Percentiles rank a stretch among this genome's conserved stretches.
Evolutionary conservation across 2,113 vertebrate genomes (phyloP).

Genomic region (Scomber colias): DNA sequence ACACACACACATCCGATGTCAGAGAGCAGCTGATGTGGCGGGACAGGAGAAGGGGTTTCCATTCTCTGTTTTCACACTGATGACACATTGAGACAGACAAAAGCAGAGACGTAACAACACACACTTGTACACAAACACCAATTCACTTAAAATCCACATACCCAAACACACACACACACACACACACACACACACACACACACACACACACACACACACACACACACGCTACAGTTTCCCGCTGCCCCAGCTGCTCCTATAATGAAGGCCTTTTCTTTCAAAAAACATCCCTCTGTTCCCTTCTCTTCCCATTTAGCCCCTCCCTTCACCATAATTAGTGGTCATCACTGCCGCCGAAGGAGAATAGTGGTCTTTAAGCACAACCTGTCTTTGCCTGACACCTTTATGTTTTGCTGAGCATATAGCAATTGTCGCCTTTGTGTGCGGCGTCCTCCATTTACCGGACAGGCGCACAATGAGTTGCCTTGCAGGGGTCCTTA

Average conservation of each 20-base stretch:
- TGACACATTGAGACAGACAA: conserved; percentile 63
- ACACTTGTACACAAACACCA: conserved; percentile 52
- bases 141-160: conserved; percentile 54
- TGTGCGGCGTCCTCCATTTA: conserved; percentile 78
- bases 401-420: conserved; percentile 80
- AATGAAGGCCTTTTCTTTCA: conserved; percentile 78
- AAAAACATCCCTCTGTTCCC: conserved; percentile 57
- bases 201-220: conserved; percentile 36
- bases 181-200: conserved; percentile 37
- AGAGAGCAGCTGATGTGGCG: conserved; percentile 49
- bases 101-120: conserved; percentile 38
- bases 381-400: conserved; percentile 82
- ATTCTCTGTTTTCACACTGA: conserved; percentile 69
- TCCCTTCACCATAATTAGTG: conserved; percentile 80
- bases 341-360: conserved; percentile 77
- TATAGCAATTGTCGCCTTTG: conserved; percentile 85
- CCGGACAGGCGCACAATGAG: conserved; percentile 82
- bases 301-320: conserved; percentile 57
- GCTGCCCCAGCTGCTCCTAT: conserved; percentile 77
- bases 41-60: conserved; percentile 64
- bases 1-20: conserved; percentile 30
- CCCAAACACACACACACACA: conserved; percentile 50
- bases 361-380: conserved; percentile 82
- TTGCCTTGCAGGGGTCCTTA: conserved; percentile 81
- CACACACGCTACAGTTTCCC: conserved; percentile 19